Conservation (phyloP, 1,140 invertebrate genomes). For the Ostrea denselamellosa region DNA sequence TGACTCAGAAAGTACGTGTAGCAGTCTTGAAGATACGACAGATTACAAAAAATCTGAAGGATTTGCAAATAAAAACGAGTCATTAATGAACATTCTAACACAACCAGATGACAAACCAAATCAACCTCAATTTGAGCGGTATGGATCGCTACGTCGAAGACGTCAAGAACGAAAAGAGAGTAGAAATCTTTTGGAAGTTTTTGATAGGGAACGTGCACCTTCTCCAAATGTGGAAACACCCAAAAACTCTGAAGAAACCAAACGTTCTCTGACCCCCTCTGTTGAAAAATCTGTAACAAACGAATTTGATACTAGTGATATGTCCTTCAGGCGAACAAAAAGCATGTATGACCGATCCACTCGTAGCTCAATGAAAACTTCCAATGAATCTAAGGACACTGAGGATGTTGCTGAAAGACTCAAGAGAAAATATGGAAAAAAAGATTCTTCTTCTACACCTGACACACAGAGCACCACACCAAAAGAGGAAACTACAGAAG, state of each 20-base stretch:
- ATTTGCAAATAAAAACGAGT: slow-evolving; percentile 54
- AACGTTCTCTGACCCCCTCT: not conserved
- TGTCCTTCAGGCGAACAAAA: slow-evolving; percentile 58
- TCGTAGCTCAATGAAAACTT: slow-evolving; percentile 36
- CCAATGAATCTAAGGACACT: slow-evolving; percentile 46
- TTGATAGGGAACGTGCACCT: slow-evolving; percentile 69
- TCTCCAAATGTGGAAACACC: slow-evolving; percentile 65
- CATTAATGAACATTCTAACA: slow-evolving; percentile 70
- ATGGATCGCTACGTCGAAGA: slow-evolving; percentile 67
- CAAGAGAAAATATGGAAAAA: slow-evolving; percentile 53
- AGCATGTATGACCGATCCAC: slow-evolving; percentile 66
- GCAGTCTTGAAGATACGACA: slow-evolving; percentile 59
- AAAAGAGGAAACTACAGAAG: slow-evolving; percentile 52
- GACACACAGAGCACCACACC: slow-evolving; percentile 6
- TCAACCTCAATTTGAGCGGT: slow-evolving; percentile 66
- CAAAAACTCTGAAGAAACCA: not conserved
- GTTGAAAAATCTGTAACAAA: not conserved
- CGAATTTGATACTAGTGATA: slow-evolving; percentile 31
- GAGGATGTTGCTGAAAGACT: slow-evolving; percentile 59
- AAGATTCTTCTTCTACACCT: slow-evolving; percentile 46
- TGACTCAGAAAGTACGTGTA: slow-evolving; percentile 61
- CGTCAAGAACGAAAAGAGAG: slow-evolving; percentile 63
- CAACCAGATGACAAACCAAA: slow-evolving; percentile 55
- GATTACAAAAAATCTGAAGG: slow-evolving; percentile 41
- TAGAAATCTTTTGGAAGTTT: slow-evolving; percentile 58